Conservation (phyloP, 2,797 vertebrate species). For the Jordanella pulchra region DNA sequence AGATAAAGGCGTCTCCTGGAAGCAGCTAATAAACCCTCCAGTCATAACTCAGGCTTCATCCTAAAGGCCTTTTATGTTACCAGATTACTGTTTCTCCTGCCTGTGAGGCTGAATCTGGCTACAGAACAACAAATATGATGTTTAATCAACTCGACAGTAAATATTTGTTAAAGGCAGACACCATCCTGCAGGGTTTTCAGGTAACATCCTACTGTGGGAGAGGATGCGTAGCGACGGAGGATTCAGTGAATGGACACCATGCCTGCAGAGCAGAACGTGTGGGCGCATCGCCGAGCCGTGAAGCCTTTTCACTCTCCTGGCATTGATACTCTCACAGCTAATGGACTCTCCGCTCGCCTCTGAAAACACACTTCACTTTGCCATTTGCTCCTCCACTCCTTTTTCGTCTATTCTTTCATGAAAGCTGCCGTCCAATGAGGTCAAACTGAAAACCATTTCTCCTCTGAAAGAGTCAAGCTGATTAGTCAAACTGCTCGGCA, state of each 20-base stretch:
- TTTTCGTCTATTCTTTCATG: slow-evolving; percentile 1
- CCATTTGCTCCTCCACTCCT: slow-evolving; percentile 3
- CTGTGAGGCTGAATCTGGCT: background rate
- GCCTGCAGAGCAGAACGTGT: slow-evolving; percentile 30
- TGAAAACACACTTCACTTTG: slow-evolving; percentile 25
- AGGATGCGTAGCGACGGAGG: slow-evolving; percentile 7
- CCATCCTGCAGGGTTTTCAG: slow-evolving; percentile 1
- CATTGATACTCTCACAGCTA: slow-evolving; percentile 38
- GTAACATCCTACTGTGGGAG: slow-evolving; percentile 12
- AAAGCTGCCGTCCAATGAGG: slow-evolving; percentile 2
- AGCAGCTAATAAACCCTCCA: too few species aligned
- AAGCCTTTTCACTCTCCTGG: slow-evolving; percentile 29
- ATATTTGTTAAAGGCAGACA: background rate
- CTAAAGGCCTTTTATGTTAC: too few species aligned
- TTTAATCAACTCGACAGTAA: background rate
- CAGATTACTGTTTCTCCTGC: too few species aligned
- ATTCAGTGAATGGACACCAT: slow-evolving; percentile 32
- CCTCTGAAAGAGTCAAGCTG: background rate
- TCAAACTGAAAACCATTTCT: slow-evolving; percentile 1
- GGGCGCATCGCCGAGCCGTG: slow-evolving; percentile 14
- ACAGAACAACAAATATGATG: background rate
- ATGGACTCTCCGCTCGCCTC: slow-evolving; percentile 39
- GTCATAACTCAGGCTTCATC: too few species aligned
- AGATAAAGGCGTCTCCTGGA: too few species aligned
- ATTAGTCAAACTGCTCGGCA: slow-evolving; percentile 4